Percentiles rank a stretch among this genome's conserved stretches.
These are phyloP conservation scores for Cryptoprocta ferox DNA, from an alignment of 2,797 vertebrate genomes.

Conservation along the genomic window DNA sequence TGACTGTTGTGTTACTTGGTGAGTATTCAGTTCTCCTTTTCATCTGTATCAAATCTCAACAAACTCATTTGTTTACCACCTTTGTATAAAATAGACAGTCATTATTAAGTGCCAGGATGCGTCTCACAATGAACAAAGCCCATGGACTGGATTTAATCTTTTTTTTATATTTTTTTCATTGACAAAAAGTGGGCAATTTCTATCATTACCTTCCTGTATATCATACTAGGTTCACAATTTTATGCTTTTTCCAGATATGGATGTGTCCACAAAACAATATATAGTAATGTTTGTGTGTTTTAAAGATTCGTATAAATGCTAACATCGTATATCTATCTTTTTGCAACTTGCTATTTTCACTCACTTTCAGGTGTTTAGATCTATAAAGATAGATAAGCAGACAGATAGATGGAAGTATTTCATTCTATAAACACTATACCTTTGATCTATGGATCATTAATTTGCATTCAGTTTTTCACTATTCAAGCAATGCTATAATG, in stretches of 20 bases:
- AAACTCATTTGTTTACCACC: neutral
- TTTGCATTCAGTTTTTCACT: constrained; percentile 16
- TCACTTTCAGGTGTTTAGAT: constrained; percentile 25
- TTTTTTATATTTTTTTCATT: neutral
- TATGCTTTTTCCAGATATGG: neutral
- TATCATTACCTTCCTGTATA: neutral
- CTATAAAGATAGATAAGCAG: neutral
- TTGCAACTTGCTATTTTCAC: neutral
- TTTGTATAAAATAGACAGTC: neutral
- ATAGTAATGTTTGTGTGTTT: neutral
- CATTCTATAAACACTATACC: constrained; percentile 9
- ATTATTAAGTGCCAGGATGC: neutral
- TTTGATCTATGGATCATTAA: constrained; percentile 44
- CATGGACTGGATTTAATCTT: neutral
- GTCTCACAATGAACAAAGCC: neutral
- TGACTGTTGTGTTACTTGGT: neutral
- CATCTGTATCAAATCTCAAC: neutral
- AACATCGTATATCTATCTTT: neutral
- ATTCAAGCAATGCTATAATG: neutral
- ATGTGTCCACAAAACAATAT: neutral
- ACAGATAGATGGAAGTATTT: neutral
- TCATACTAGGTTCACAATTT: neutral
- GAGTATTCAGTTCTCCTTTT: neutral
- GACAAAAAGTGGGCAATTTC: neutral
- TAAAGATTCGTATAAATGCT: neutral